Conservation (phyloP, 2,797 vertebrate genomes). For the Sphenodon punctatus region DNA sequence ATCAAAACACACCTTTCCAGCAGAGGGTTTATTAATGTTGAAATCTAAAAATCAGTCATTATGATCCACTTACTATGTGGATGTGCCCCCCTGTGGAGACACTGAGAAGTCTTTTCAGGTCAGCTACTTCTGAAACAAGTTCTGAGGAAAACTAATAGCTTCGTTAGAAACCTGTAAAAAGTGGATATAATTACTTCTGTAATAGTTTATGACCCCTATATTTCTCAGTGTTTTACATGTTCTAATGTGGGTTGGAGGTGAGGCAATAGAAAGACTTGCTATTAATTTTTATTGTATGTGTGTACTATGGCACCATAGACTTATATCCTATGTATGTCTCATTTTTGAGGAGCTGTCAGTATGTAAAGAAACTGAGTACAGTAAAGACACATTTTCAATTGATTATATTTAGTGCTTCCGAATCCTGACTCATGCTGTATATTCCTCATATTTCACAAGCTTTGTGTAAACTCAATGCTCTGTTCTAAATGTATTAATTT, state of each 20-base stretch:
- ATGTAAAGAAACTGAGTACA: neutral
- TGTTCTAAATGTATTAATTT: conserved; percentile 40
- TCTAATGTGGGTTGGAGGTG: neutral
- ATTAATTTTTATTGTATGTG: neutral
- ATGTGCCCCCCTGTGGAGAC: neutral
- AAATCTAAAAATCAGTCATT: neutral
- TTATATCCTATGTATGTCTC: neutral
- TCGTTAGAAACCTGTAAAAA: conserved; percentile 26
- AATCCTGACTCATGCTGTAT: neutral
- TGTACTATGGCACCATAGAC: neutral
- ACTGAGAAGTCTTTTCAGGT: neutral
- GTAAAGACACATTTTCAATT: neutral
- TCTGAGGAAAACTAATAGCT: conserved; percentile 11
- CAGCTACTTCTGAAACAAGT: conserved; percentile 1
- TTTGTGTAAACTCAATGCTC: neutral
- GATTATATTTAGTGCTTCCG: neutral
- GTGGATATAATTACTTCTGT: neutral
- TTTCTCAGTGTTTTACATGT: neutral
- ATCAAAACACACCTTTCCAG: neutral
- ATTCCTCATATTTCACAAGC: neutral
- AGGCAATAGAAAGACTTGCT: neutral
- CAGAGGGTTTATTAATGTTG: neutral
- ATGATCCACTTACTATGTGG: neutral
- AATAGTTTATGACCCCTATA: no score
- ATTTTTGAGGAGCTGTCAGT: neutral